A percentile compares a stretch with the other conserved stretches of the same genome.
Evolutionary conservation across 1,140 invertebrate genomes (phyloP).

Genomic region (Diachasma alloeum): DNA sequence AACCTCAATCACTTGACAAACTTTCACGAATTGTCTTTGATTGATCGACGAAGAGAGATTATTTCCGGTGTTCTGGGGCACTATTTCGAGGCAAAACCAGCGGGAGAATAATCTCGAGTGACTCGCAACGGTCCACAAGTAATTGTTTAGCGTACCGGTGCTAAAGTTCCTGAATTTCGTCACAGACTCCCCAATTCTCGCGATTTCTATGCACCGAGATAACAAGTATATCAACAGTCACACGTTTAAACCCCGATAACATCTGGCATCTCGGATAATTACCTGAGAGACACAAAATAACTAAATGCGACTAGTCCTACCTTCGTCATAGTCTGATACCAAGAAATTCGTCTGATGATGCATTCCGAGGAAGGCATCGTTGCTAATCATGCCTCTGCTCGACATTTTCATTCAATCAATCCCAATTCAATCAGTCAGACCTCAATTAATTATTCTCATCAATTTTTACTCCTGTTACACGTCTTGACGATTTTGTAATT

Average conservation of each 20-base stretch:
- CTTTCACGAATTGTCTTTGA: too few species aligned
- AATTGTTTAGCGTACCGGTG: background rate
- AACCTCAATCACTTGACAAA: background rate
- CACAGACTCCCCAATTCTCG: background rate
- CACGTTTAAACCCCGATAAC: background rate
- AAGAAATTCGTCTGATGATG: slow-evolving; percentile 46
- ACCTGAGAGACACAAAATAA: background rate
- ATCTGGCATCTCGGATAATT: background rate
- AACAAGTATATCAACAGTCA: background rate
- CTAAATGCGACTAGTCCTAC: background rate
- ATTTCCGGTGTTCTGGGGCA: background rate
- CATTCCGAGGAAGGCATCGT: slow-evolving; percentile 44
- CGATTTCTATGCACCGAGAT: background rate
- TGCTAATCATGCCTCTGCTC: slow-evolving; percentile 54
- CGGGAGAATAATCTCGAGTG: background rate
- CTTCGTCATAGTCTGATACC: slow-evolving; percentile 50
- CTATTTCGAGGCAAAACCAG: background rate
- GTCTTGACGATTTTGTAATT: too few species aligned
- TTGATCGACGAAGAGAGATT: background rate
- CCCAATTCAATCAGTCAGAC: background rate
- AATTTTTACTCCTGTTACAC: background rate
- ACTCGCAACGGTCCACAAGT: background rate
- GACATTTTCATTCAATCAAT: slow-evolving; percentile 48
- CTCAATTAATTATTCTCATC: background rate
- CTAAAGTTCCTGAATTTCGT: slow-evolving; percentile 4